Base-by-base conservation (phyloP, 2,888 invertebrate species). In the Bellardia pandia region DNA sequence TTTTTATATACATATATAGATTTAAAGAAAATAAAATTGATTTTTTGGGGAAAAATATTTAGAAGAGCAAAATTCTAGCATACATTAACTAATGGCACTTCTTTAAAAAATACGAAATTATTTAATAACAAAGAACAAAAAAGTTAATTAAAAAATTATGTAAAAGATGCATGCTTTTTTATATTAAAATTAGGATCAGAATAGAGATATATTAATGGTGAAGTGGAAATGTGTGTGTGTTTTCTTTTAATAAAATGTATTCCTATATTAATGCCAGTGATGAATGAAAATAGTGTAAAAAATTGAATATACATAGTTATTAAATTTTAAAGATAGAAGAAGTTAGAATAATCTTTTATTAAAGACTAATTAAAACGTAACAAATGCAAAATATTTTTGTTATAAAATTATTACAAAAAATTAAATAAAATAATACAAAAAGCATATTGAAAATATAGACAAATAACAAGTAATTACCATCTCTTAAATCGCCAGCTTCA, bases 401-500 rank as follows among this genome's bases (percentile, higher is more conserved):
- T 30, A 42, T 42, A 58, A 68, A 74, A 72, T 58, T 62, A 7
- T 7, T 72, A n/a, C 42, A 48, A 23, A n/a, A n/a, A n/a, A n/a
- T 30, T 56, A 64, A 74, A 68, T 8, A 53, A 60, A 69, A 60
- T 69, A 78, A n/a, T n/a, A n/a, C 30, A 78, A 60, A 84, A 88
- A 84, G 86, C 86, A 84, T 83, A 82, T 83, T 33, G 75, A 82
- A 72, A 71, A 42, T 1, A 30, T 2, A 58, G 1, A 53, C 3
- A 60, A 48, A 58, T 6, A 11, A n/a, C 40, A 37, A 64, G 76
- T 83, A 89, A 89, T 92, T 95, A 98, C 98, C 98, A 94, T 98
- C 98, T 93, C 98, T 95, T 89, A 98, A 95, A 94, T 98, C 98
- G 9, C 98, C 98, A 45, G 98, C 98, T 94, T 98, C 98, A 89